A percentile compares a stretch with the other conserved stretches of the same genome.
phyloP scores from a whole-genome alignment of 2,888 invertebrate species.

The Tenthredo distinguenda region DNA sequence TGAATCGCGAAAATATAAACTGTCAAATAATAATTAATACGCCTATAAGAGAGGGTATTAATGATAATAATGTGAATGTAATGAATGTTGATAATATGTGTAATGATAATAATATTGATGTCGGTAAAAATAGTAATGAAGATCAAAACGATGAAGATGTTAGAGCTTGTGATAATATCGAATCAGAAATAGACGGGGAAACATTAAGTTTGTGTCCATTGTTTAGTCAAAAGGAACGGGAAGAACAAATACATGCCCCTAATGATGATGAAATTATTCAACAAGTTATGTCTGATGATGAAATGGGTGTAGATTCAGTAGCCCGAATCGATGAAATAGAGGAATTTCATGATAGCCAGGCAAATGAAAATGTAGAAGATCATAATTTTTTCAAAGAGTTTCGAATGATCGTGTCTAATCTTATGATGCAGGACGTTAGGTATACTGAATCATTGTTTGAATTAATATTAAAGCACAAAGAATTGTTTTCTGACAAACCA shows the following conservation, averaged over 20 bases:
- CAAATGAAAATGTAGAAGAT: constrained; percentile 64
- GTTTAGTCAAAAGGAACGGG: no score
- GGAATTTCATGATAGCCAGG: no score
- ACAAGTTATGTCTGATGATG: no score
- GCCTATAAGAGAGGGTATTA: not conserved
- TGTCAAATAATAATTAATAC: no score
- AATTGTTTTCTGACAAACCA: constrained; percentile 60
- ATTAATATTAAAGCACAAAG: constrained; percentile 48
- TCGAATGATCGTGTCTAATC: constrained; percentile 52
- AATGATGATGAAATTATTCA: constrained; percentile 62
- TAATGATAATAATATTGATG: not conserved
- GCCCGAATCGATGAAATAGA: constrained; percentile 54
- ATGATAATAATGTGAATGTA: not conserved
- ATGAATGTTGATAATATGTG: not conserved
- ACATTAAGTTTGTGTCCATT: not conserved
- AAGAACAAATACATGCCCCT: constrained; percentile 43
- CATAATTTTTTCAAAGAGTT: constrained; percentile 56
- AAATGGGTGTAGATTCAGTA: not conserved
- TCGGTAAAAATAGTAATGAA: no score
- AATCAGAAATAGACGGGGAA: not conserved
- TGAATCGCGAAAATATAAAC: no score
- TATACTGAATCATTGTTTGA: not conserved
- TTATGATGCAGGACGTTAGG: constrained; percentile 20
- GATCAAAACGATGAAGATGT: no score
- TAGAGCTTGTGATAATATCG: not conserved